A percentile compares a stretch with the other conserved stretches of the same genome.
These are phyloP conservation scores for Leptopilina clavipes DNA, from an alignment of 1,140 invertebrate genomes.

Conservation along the genomic window DNA sequence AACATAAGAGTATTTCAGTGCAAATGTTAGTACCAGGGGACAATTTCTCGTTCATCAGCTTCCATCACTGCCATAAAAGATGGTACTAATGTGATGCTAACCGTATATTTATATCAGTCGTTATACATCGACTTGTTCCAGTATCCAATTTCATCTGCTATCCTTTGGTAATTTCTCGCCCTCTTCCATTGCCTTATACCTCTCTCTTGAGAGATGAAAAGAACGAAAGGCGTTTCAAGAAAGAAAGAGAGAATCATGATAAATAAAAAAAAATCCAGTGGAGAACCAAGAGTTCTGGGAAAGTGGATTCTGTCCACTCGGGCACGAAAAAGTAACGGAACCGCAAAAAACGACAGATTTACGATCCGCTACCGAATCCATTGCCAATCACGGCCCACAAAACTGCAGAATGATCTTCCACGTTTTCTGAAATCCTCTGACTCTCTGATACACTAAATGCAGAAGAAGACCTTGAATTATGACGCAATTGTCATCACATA, in stretches of 20 bases:
- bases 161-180: slow-evolving; percentile 30
- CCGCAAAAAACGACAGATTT: slow-evolving; percentile 59
- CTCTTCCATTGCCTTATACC: slow-evolving; percentile 25
- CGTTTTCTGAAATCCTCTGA: neutral
- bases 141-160: slow-evolving; percentile 32
- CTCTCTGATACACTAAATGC: slow-evolving; percentile 16
- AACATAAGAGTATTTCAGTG: slow-evolving; percentile 16
- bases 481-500: slow-evolving; percentile 36
- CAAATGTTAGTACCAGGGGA: slow-evolving; percentile 10
- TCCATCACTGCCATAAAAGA: slow-evolving; percentile 34
- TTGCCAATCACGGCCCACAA: slow-evolving; percentile 34
- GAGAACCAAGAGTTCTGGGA: slow-evolving; percentile 45
- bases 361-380: slow-evolving; percentile 48
- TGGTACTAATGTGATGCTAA: slow-evolving; percentile 19
- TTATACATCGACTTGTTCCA: slow-evolving; percentile 14
- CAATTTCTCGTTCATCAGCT: slow-evolving; percentile 25
- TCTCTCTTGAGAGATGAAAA: slow-evolving; percentile 17
- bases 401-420: slow-evolving; percentile 27
- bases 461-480: slow-evolving; percentile 39
- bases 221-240: neutral
- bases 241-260: slow-evolving; percentile 22
- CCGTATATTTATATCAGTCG: slow-evolving; percentile 34
- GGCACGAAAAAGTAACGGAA: slow-evolving; percentile 59
- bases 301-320: slow-evolving; percentile 39
- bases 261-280: slow-evolving; percentile 33